Conservation (phyloP, 2,113 vertebrate species). For the Hippocampus zosterae region DNA sequence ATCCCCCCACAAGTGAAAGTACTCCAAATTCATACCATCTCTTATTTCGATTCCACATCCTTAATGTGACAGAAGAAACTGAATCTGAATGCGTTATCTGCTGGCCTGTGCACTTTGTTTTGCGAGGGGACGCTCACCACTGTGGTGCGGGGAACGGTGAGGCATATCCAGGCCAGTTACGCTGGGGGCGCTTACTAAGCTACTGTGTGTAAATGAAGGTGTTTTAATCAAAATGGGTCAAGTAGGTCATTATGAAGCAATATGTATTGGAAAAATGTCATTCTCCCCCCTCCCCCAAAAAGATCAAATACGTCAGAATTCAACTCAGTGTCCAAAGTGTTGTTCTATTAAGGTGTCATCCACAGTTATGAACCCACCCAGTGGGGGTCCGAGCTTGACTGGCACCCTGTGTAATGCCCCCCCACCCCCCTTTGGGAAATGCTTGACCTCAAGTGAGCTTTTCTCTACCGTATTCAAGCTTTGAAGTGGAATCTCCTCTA, state of each 20-base stretch:
- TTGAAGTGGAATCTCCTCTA: background rate
- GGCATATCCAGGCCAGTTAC: conserved; percentile 49
- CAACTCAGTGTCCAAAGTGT: background rate
- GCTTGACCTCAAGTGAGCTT: background rate
- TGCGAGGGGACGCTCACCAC: conserved; percentile 22
- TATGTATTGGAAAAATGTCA: background rate
- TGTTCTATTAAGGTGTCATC: background rate
- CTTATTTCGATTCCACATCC: conserved; percentile 19
- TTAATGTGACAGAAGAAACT: conserved; percentile 40
- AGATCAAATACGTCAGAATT: background rate
- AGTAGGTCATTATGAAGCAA: conserved; percentile 11
- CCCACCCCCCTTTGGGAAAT: background rate
- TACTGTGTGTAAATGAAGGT: background rate
- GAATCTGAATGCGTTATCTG: conserved; percentile 30
- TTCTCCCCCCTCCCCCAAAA: too few relatives aligned
- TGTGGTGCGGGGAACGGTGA: conserved; percentile 28
- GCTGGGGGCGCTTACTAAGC: conserved; percentile 26
- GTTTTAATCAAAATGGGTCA: background rate
- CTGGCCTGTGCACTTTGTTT: conserved; percentile 43
- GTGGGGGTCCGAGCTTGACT: background rate
- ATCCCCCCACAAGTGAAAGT: conserved; percentile 20
- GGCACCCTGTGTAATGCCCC: background rate
- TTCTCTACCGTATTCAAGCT: background rate
- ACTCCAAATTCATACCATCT: conserved; percentile 16
- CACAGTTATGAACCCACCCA: background rate